phyloP scores from a whole-genome alignment of 2,888 invertebrate genomes.

The Keiferia lycopersicella region DNA sequence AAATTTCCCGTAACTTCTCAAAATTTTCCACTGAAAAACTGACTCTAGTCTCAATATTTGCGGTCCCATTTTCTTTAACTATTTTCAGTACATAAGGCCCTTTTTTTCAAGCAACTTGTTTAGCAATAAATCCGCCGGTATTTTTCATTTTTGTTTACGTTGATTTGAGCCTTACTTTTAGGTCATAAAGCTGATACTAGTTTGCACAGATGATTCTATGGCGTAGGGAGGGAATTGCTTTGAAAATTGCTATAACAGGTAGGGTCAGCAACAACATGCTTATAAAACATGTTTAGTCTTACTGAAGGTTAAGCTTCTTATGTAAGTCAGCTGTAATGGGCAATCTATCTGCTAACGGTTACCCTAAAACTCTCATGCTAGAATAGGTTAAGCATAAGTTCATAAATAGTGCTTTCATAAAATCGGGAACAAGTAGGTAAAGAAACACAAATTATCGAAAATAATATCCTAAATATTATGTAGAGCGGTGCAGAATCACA shows the following conservation, averaged over 20 bases:
- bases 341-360: not conserved
- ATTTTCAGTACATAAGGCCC: not conserved
- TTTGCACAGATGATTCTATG: not conserved
- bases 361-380: not conserved
- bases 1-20: slow-evolving; percentile 32
- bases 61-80: not conserved
- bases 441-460: too few relatives aligned
- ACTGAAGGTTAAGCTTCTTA: not conserved
- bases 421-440: too few relatives aligned
- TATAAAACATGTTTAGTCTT: slow-evolving; percentile 2
- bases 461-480: too few relatives aligned
- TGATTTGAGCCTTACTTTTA: slow-evolving; percentile 4
- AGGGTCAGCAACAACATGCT: slow-evolving; percentile 9
- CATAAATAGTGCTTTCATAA: too few relatives aligned
- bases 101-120: not conserved
- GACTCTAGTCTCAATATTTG: not conserved
- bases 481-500: too few relatives aligned
- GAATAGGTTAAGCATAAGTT: too few relatives aligned
- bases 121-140: slow-evolving; percentile 22
- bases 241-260: slow-evolving; percentile 13
- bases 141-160: not conserved
- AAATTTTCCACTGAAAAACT: not conserved
- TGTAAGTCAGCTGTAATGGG: not conserved
- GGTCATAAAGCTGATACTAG: slow-evolving; percentile 1
- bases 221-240: slow-evolving; percentile 16